Evolutionary conservation across 2,113 vertebrate species (phyloP).

Genomic region (Nipponia nippon): DNA sequence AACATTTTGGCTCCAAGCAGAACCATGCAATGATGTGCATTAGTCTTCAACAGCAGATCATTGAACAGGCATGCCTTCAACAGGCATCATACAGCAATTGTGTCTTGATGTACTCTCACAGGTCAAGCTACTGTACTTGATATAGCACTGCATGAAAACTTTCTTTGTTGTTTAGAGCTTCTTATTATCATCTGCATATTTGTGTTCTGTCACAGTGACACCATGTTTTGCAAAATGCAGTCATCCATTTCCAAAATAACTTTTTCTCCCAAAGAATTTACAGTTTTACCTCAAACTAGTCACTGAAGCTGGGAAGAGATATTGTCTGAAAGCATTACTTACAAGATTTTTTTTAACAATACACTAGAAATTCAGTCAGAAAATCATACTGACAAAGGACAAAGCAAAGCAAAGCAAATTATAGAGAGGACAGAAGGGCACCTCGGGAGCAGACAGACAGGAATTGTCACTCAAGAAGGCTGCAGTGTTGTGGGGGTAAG

Average conservation of each 20-base stretch:
- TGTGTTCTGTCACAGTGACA: neutral
- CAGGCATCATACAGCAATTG: neutral
- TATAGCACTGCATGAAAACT: neutral
- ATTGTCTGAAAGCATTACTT: neutral
- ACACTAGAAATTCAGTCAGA: neutral
- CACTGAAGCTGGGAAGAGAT: neutral
- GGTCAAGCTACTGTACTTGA: neutral
- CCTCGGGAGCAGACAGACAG: neutral
- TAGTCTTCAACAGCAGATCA: neutral
- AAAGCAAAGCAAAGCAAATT: neutral
- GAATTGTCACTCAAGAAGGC: neutral
- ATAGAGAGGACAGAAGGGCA: neutral
- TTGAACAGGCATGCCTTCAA: too few species aligned
- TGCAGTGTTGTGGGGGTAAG: neutral
- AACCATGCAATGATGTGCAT: neutral
- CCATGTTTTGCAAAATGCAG: neutral
- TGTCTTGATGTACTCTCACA: neutral
- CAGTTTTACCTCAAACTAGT: neutral
- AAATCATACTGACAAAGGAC: neutral
- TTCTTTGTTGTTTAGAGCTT: neutral
- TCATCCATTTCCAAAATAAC: neutral
- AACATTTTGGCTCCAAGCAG: conserved; percentile 19
- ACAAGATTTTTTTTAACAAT: neutral
- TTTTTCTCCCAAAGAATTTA: neutral
- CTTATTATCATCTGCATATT: neutral